Conservation (phyloP, 2,888 invertebrate species). For the Zygogramma bicolorata region DNA sequence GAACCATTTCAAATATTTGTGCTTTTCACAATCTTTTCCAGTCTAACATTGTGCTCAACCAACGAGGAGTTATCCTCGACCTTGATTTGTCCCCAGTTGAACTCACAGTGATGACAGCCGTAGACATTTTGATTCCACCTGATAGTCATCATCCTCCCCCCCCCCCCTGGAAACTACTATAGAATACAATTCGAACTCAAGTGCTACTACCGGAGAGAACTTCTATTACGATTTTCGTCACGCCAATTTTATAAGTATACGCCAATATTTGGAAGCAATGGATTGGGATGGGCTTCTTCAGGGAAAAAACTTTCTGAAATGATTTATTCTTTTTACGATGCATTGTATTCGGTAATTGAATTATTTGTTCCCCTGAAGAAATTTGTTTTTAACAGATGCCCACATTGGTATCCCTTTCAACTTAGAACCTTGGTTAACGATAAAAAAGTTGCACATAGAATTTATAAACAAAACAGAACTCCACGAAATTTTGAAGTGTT, state of each 20-base stretch:
- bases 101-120: neutral
- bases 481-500: too few relatives aligned
- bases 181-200: too few relatives aligned
- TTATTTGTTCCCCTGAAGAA: neutral
- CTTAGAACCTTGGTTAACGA: neutral
- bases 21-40: neutral
- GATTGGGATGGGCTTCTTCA: too few relatives aligned
- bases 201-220: neutral
- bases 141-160: neutral
- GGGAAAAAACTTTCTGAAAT: neutral
- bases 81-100: neutral
- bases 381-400: neutral
- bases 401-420: neutral
- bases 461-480: too few relatives aligned
- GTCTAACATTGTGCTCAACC: too few relatives aligned
- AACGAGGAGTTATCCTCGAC: neutral
- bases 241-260: neutral
- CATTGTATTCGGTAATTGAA: neutral
- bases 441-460: neutral
- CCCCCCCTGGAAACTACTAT: neutral
- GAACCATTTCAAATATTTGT: neutral
- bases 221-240: neutral
- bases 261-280: too few relatives aligned
- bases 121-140: neutral
- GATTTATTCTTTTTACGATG: too few relatives aligned